These are phyloP conservation scores for Temnothorax nylanderi DNA, from an alignment of 1,140 invertebrate genomes.

Conservation along the genomic window DNA sequence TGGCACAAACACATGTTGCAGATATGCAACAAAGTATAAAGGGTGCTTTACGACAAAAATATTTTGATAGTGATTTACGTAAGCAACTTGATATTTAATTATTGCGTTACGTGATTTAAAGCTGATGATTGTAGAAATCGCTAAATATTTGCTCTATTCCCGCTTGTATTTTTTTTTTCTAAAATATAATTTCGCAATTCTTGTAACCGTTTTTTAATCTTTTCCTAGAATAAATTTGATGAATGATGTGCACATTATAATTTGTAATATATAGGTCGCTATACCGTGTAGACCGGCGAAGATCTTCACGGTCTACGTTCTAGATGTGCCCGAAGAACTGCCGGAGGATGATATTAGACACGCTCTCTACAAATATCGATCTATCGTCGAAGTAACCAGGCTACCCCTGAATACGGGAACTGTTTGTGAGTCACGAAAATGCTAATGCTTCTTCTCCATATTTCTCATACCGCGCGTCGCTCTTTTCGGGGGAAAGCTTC, in stretches of 20 bases:
- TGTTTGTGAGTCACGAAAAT: slow-evolving; percentile 80
- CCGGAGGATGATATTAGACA: slow-evolving; percentile 94
- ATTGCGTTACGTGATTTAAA: background rate
- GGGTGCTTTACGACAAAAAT: background rate
- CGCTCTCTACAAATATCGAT: slow-evolving; percentile 92
- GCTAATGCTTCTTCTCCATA: slow-evolving; percentile 29
- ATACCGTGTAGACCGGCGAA: slow-evolving; percentile 93
- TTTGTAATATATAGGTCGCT: slow-evolving; percentile 87
- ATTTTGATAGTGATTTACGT: slow-evolving; percentile 20
- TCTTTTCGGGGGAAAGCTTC: background rate
- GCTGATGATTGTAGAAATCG: background rate
- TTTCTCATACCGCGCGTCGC: slow-evolving; percentile 14
- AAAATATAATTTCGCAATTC: background rate
- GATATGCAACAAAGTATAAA: slow-evolving; percentile 24
- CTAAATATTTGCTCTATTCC: background rate
- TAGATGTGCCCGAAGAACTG: slow-evolving; percentile 93
- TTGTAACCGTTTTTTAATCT: background rate
- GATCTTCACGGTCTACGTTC: slow-evolving; percentile 92
- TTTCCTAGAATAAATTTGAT: background rate
- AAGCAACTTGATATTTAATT: background rate
- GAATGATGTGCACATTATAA: background rate
- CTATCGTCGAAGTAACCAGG: slow-evolving; percentile 91
- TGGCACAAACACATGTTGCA: slow-evolving; percentile 26
- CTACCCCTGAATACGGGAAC: slow-evolving; percentile 85
- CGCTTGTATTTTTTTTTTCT: background rate